Evolutionary conservation across 2,888 invertebrate species (phyloP).

Genomic region (Andrena dorsata): DNA sequence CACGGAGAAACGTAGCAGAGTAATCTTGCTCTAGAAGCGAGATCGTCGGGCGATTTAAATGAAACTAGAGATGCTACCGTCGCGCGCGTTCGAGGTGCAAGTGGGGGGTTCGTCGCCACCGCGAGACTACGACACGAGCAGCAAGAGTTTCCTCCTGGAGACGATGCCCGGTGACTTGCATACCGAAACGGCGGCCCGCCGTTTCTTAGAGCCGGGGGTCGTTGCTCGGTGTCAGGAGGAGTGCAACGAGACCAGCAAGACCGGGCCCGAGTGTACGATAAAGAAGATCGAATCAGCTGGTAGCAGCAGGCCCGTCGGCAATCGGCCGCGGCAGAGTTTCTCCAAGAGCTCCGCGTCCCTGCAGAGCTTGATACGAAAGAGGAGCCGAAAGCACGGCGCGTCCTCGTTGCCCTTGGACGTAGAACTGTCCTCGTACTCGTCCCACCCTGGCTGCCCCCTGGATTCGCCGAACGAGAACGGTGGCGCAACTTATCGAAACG

Average conservation of each 20-base stretch:
- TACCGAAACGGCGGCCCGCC: constrained; percentile 46
- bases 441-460: constrained; percentile 40
- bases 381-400: constrained; percentile 55
- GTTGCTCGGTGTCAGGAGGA: constrained; percentile 56
- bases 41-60: not conserved
- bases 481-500: constrained; percentile 45
- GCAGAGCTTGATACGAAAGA: constrained; percentile 61
- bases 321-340: constrained; percentile 54
- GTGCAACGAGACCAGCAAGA: constrained; percentile 56
- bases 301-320: constrained; percentile 38
- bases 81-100: constrained; percentile 57
- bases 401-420: constrained; percentile 65
- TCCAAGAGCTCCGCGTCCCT: constrained; percentile 66
- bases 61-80: constrained; percentile 52
- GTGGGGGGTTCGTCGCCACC: constrained; percentile 44
- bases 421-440: constrained; percentile 54
- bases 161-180: constrained; percentile 53
- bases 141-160: constrained; percentile 57
- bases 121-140: constrained; percentile 41
- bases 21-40: not conserved
- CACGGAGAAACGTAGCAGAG: not conserved
- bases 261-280: constrained; percentile 46
- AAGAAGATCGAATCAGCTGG: constrained; percentile 56
- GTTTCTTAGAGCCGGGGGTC: constrained; percentile 50
- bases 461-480: constrained; percentile 44